Evolutionary conservation across 1,140 invertebrate species (phyloP).

Genomic region (Drosophila truncata): DNA sequence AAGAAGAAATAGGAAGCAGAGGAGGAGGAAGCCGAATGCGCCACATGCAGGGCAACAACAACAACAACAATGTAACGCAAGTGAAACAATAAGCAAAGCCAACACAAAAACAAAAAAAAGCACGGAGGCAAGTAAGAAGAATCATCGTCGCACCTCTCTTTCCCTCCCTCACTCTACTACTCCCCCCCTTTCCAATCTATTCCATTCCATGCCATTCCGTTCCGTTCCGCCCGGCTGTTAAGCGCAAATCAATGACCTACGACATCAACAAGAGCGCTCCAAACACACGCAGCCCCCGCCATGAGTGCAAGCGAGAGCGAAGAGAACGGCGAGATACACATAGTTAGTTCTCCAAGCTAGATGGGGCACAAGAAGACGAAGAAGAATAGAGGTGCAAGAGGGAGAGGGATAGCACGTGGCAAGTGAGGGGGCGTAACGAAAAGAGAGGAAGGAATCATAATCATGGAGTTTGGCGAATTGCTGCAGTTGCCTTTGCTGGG

Average conservation of each 20-base stretch:
- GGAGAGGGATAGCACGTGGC: slow-evolving; percentile 20
- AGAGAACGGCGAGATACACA: slow-evolving; percentile 22
- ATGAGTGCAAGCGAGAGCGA: slow-evolving; percentile 26
- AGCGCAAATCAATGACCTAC: slow-evolving; percentile 83
- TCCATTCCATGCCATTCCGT: slow-evolving; percentile 24
- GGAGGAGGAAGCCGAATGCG: slow-evolving; percentile 53
- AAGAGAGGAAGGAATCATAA: not conserved
- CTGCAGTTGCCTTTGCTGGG: slow-evolving; percentile 5
- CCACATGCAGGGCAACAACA: slow-evolving; percentile 71
- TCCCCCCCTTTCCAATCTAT: slow-evolving; percentile 15
- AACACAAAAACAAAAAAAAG: slow-evolving; percentile 42
- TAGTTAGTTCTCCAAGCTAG: slow-evolving; percentile 34
- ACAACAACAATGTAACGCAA: slow-evolving; percentile 51
- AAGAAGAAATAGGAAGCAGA: slow-evolving; percentile 21
- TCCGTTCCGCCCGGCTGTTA: slow-evolving; percentile 59
- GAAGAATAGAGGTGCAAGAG: slow-evolving; percentile 13
- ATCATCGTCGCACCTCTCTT: slow-evolving; percentile 27
- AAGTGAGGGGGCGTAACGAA: not conserved
- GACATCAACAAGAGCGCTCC: slow-evolving; percentile 70
- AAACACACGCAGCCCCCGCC: slow-evolving; percentile 37
- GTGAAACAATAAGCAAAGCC: slow-evolving; percentile 58
- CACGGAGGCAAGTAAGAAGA: slow-evolving; percentile 29
- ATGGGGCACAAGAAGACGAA: slow-evolving; percentile 11
- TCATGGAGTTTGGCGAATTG: slow-evolving; percentile 17
- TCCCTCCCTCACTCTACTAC: not conserved